Base-by-base conservation (phyloP, 2,113 vertebrate species). In the Tragelaphus strepsiceros region DNA sequence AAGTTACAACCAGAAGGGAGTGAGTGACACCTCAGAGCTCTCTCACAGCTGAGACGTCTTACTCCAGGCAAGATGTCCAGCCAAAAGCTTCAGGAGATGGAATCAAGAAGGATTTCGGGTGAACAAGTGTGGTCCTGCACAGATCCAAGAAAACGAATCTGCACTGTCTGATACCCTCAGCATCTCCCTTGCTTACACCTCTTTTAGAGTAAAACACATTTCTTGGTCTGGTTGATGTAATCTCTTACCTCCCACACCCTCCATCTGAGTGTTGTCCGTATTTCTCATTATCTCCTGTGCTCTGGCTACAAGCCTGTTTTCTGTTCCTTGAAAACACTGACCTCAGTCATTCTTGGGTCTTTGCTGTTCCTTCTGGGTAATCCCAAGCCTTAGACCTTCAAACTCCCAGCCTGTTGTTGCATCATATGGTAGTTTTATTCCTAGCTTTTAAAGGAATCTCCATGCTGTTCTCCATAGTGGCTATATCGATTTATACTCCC, bases 211-310 rank as follows among this genome's bases (percentile, higher is more conserved):
- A 17, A 51, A 80, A 17, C 46, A 7, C 4, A 19, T 1, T 84
- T 32, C 26, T 43, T 8, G 6, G 7, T 22, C 56, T 49, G 26
- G 10, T 28, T 5, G 16, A 30, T 32, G 46, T 12, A n/a, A 67
- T 30, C 11, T 17, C 6, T 7, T 7, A n/a, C 46, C 39, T 26
- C 19, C 17, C 6, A 8, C 6, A 6, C 10, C 26, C 39, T 88
- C 22, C 39, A 3, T 26, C 61, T 13, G 6, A 22, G 35, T 12
- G 21, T 11, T 71, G 43, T 13, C 24, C 12, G 4, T 2, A 0
- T 43, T 83, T 9, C 8, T 49, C 39, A 16, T 7, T 39, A n/a
- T 17, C 28, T 12, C 28, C 53, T 28, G 46, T 9, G 17, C 11
- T 83, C 14, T 4, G n/a, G 46, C 46, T n/a, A 16, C 4, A 6